These are phyloP conservation scores for Pogonus chalceus DNA, from an alignment of 1,140 invertebrate species.

Conservation along the genomic window DNA sequence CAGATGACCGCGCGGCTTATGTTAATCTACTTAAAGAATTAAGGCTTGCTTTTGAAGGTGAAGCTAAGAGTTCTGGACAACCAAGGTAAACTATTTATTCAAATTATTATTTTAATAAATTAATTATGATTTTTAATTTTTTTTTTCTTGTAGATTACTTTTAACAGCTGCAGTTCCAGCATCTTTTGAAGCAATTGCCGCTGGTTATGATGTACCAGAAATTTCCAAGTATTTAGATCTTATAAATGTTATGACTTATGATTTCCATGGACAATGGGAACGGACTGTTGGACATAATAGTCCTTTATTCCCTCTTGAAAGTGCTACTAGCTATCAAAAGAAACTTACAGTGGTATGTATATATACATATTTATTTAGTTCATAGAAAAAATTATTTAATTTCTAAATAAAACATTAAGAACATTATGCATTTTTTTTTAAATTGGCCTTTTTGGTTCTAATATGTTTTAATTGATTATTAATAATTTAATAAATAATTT, in stretches of 20 bases:
- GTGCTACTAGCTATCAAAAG: constrained; percentile 80
- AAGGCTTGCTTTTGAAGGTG: constrained; percentile 80
- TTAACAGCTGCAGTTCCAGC: constrained; percentile 86
- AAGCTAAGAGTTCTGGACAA: constrained; percentile 48
- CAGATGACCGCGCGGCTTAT: constrained; percentile 73
- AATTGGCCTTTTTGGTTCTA: too few relatives aligned
- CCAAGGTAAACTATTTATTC: neutral
- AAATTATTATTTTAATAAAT: neutral
- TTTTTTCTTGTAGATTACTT: constrained; percentile 45
- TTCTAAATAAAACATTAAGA: too few relatives aligned
- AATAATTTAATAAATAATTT: too few relatives aligned
- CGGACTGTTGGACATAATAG: constrained; percentile 86
- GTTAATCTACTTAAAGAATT: constrained; percentile 75
- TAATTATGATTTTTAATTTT: neutral
- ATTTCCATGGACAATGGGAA: constrained; percentile 91
- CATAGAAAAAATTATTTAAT: too few relatives aligned
- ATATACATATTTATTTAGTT: too few relatives aligned
- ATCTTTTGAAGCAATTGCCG: constrained; percentile 83
- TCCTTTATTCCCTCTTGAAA: constrained; percentile 79
- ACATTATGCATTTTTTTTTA: too few relatives aligned
- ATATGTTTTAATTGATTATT: too few relatives aligned
- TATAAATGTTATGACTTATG: constrained; percentile 92
- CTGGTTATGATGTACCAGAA: constrained; percentile 89
- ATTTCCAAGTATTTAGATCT: constrained; percentile 90
- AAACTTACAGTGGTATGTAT: constrained; percentile 81